phyloP scores from a whole-genome alignment of 2,888 invertebrate species.

The Heteromurus nitidus region DNA sequence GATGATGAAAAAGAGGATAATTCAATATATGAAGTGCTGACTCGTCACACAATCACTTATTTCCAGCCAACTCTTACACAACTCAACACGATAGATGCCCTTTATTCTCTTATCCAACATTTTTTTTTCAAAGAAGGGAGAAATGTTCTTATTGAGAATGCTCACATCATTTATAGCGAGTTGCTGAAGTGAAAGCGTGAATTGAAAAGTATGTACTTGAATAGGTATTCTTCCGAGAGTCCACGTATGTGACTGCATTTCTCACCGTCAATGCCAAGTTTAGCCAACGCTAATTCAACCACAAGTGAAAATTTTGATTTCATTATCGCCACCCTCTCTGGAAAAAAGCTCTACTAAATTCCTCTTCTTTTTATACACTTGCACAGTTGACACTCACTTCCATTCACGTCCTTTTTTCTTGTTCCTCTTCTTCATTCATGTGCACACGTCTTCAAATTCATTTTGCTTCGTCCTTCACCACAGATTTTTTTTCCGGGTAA shows the following conservation, averaged over 20 bases:
- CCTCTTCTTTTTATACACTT: neutral
- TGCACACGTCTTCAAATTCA: constrained; percentile 20
- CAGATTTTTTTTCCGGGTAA: constrained; percentile 10
- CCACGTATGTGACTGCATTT: neutral
- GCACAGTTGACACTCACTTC: neutral
- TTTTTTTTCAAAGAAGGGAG: constrained; percentile 1
- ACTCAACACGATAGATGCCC: neutral
- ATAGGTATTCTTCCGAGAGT: neutral
- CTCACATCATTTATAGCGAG: no score
- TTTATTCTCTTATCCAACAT: neutral
- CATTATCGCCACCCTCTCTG: constrained; percentile 46
- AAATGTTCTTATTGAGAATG: no score
- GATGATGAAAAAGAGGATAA: constrained; percentile 45
- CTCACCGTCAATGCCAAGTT: constrained; percentile 9
- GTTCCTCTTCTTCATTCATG: neutral
- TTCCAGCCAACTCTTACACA: neutral
- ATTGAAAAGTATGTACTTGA: neutral
- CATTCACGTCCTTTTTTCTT: neutral
- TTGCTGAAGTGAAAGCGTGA: constrained; percentile 12
- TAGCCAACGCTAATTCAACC: constrained; percentile 55
- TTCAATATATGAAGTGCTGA: constrained; percentile 57
- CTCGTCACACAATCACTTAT: constrained; percentile 47
- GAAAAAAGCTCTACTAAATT: neutral
- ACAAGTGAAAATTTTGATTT: constrained; percentile 54
- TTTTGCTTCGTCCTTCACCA: constrained; percentile 31